Evolutionary conservation across 2,113 vertebrate genomes (phyloP).

Genomic region (Cebidichthys violaceus): DNA sequence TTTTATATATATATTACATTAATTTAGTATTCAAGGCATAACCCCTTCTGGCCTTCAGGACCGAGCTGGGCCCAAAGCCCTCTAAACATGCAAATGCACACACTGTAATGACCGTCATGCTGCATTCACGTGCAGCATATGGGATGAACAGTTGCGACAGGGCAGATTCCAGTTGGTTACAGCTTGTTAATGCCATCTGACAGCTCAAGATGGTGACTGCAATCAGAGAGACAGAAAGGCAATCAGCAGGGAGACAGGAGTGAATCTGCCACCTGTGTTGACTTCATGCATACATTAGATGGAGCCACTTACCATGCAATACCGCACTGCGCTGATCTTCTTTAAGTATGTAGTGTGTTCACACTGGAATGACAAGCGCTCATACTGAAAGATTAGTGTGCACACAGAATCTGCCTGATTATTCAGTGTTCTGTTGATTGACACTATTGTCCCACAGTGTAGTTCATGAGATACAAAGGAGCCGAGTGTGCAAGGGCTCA

Average conservation of each 20-base stretch:
- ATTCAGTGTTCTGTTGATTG: not conserved
- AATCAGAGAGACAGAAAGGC: not conserved
- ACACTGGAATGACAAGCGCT: not conserved
- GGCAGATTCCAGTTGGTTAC: not conserved
- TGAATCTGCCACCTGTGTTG: not conserved
- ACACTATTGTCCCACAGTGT: slow-evolving; percentile 2
- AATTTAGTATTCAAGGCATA: not conserved
- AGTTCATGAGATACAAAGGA: slow-evolving; percentile 1
- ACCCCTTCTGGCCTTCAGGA: no score
- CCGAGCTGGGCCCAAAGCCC: not conserved
- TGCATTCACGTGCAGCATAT: not conserved
- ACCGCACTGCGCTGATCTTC: no score
- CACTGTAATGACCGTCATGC: not conserved
- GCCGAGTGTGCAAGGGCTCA: not conserved
- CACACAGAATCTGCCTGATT: not conserved
- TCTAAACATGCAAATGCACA: not conserved
- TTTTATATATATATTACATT: no score
- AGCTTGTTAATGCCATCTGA: not conserved
- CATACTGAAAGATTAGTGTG: not conserved
- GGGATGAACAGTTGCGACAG: not conserved
- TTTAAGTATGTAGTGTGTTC: not conserved
- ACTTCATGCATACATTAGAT: slow-evolving; percentile 42
- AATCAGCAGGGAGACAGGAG: not conserved
- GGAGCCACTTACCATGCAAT: slow-evolving; percentile 29
- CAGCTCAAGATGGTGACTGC: slow-evolving; percentile 6